These are phyloP conservation scores for Eriocheir sinensis DNA, from an alignment of 1,140 invertebrate genomes.

Conservation along the genomic window DNA sequence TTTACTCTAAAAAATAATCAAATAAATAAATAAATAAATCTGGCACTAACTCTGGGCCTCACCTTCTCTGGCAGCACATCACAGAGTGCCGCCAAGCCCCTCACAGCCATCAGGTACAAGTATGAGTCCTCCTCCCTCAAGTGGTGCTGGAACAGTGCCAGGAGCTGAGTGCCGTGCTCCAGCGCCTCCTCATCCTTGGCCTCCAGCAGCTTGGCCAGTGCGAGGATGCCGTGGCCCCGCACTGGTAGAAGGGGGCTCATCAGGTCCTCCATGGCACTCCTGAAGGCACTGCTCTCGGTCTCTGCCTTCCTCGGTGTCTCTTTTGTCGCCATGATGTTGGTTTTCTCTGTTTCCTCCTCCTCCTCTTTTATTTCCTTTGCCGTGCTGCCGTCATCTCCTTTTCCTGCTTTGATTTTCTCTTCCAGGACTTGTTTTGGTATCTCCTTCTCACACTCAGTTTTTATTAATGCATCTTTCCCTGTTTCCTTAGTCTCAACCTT, in stretches of 20 bases:
- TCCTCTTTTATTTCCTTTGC: neutral
- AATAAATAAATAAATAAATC: neutral
- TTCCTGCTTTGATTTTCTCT: neutral
- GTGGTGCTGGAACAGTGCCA: conserved; percentile 88
- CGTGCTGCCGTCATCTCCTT: neutral
- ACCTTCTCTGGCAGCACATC: conserved; percentile 85
- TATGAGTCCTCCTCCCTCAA: conserved; percentile 91
- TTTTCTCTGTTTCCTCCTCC: conserved; percentile 33
- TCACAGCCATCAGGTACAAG: conserved; percentile 90
- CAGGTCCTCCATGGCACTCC: conserved; percentile 85
- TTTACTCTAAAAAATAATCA: neutral
- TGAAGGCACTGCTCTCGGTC: conserved; percentile 63
- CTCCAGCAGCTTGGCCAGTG: conserved; percentile 88
- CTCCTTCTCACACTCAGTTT: neutral
- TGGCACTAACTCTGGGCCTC: neutral
- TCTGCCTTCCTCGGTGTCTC: neutral
- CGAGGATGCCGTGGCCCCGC: conserved; percentile 89
- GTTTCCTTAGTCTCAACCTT: neutral
- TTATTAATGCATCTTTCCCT: neutral
- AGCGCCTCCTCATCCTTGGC: conserved; percentile 85
- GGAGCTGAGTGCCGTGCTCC: conserved; percentile 86
- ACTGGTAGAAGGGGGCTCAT: conserved; percentile 90
- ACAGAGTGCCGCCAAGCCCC: conserved; percentile 86
- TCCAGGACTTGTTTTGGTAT: neutral
- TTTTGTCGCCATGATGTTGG: too few species aligned